A percentile compares a stretch with the other conserved stretches of the same genome.
These are phyloP conservation scores for Pipistrellus nathusii DNA, from an alignment of 2,797 vertebrate species.

Conservation along the genomic window DNA sequence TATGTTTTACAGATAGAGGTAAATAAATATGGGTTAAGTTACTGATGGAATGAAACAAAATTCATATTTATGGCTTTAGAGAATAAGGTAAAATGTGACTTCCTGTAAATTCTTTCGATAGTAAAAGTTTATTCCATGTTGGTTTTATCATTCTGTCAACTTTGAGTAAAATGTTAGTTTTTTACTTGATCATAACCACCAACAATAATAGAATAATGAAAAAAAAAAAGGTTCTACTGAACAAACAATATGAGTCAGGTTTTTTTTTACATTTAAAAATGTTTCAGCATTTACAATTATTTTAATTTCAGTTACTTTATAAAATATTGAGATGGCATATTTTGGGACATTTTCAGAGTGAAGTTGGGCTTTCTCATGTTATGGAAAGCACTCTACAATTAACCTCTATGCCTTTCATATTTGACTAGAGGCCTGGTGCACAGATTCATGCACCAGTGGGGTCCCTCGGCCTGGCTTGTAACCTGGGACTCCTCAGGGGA, in stretches of 20 bases:
- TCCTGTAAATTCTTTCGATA: neutral
- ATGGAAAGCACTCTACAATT: neutral
- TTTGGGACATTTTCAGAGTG: neutral
- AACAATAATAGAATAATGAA: neutral
- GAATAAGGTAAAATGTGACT: neutral
- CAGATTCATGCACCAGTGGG: no score
- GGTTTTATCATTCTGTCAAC: neutral
- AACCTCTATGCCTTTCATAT: neutral
- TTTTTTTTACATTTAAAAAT: neutral
- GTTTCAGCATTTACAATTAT: neutral
- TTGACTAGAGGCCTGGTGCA: no score
- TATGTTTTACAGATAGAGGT: neutral
- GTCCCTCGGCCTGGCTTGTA: no score
- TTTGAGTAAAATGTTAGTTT: slow-evolving; percentile 27
- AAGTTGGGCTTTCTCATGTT: neutral
- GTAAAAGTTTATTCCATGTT: neutral
- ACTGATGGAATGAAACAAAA: neutral
- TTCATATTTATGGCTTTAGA: neutral
- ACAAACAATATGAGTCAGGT: neutral
- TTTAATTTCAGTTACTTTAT: neutral
- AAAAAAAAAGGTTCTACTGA: neutral
- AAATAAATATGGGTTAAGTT: slow-evolving; percentile 1
- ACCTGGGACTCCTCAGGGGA: no score
- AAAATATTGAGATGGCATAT: neutral
- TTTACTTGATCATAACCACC: neutral